Conservation (phyloP, 1,140 invertebrate genomes). For the Doryteuthis pealeii region DNA sequence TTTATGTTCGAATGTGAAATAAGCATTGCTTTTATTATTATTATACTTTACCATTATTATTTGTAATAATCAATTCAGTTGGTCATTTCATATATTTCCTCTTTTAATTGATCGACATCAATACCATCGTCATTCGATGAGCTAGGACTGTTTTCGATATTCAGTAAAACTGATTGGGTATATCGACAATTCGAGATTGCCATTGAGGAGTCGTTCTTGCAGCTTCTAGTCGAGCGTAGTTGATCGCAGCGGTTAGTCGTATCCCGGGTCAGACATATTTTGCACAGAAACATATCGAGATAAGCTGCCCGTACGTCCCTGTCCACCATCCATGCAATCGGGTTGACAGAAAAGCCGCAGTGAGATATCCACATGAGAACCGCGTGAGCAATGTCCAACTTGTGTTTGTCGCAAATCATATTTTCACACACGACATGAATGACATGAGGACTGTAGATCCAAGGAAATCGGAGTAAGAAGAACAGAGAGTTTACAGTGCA, state of each 20-base stretch:
- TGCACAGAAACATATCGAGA: neutral
- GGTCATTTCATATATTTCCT: neutral
- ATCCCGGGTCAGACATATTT: neutral
- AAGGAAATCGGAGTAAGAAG: neutral
- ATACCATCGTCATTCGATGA: neutral
- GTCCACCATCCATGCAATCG: neutral
- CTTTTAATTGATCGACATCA: neutral
- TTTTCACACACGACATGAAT: neutral
- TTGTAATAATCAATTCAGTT: neutral
- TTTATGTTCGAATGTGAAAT: too few relatives aligned
- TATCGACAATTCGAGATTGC: neutral
- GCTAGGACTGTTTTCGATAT: neutral
- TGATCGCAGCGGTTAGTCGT: neutral
- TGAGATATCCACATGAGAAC: neutral
- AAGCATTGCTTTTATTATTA: too few relatives aligned
- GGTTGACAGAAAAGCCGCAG: neutral
- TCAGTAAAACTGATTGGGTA: neutral
- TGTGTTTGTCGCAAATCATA: neutral
- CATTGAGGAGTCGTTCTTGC: neutral
- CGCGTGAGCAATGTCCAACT: neutral
- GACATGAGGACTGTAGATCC: neutral
- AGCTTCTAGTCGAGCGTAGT: neutral
- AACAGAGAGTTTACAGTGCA: neutral
- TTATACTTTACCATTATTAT: neutral
- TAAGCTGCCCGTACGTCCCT: neutral